These are phyloP conservation scores for Gymnodraco acuticeps DNA, from an alignment of 2,797 vertebrate genomes.

Conservation along the genomic window DNA sequence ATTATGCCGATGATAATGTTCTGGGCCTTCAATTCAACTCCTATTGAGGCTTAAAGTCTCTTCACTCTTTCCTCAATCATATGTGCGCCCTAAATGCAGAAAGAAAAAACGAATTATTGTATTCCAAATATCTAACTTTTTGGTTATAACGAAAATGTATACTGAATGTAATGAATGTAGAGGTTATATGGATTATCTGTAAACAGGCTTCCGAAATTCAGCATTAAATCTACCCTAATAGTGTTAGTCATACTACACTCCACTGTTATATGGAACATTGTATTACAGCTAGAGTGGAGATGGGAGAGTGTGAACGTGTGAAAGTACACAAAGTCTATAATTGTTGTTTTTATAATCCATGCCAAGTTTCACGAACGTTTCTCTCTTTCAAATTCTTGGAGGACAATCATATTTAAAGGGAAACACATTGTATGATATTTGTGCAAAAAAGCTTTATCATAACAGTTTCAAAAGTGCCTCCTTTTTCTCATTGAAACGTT, in stretches of 20 bases:
- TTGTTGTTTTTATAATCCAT: background rate
- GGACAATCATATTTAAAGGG: no score
- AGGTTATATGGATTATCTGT: no score
- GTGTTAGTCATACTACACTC: background rate
- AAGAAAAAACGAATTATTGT: background rate
- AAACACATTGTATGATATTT: background rate
- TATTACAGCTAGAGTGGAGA: no score
- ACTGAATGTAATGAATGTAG: no score
- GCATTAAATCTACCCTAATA: background rate
- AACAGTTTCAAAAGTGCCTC: background rate
- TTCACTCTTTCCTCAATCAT: background rate
- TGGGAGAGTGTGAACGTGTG: no score
- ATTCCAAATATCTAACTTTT: background rate
- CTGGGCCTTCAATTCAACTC: background rate
- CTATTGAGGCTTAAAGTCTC: conserved; percentile 5
- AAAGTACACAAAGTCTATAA: no score
- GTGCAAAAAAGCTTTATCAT: background rate
- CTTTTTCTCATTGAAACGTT: background rate
- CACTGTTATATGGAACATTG: background rate
- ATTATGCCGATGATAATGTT: background rate
- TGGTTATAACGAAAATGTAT: background rate
- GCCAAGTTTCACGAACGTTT: background rate
- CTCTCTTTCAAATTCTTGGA: background rate
- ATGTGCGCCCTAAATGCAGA: background rate
- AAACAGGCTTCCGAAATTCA: no score